These are phyloP conservation scores for Dione juno DNA, from an alignment of 2,888 invertebrate species.

Conservation along the genomic window DNA sequence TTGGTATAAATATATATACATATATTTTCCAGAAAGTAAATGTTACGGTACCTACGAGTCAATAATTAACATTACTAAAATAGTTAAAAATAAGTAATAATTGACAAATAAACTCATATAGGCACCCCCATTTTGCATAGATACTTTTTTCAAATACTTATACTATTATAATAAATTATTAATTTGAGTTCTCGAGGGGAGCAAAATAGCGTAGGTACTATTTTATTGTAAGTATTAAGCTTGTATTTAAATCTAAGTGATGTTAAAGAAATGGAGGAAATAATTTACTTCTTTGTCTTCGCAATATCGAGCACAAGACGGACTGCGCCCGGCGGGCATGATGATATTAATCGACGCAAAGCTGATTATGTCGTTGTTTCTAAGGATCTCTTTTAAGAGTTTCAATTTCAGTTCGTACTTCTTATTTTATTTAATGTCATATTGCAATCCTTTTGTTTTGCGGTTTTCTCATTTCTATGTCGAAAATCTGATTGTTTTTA, in stretches of 20 bases:
- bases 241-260: conserved; percentile 73
- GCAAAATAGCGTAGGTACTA: neutral
- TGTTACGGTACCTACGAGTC: too few species aligned
- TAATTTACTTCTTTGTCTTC: conserved; percentile 79
- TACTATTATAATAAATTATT: too few species aligned
- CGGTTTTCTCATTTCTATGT: conserved; percentile 17
- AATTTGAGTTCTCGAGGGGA: too few species aligned
- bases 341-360: conserved; percentile 80
- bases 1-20: neutral
- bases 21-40: too few species aligned
- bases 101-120: too few species aligned
- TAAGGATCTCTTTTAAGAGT: conserved; percentile 62
- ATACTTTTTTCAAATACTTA: too few species aligned
- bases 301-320: conserved; percentile 67
- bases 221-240: conserved; percentile 41
- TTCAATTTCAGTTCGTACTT: conserved; percentile 54
- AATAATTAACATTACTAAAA: too few species aligned
- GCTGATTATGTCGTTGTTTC: conserved; percentile 76
- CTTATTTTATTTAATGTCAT: conserved; percentile 30
- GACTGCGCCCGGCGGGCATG: conserved; percentile 61
- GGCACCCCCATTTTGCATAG: too few species aligned
- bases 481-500: conserved; percentile 1
- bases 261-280: conserved; percentile 73
- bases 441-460: conserved; percentile 38
- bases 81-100: too few species aligned